phyloP scores from a whole-genome alignment of 2,888 invertebrate species.

The Dusona sp. region DNA sequence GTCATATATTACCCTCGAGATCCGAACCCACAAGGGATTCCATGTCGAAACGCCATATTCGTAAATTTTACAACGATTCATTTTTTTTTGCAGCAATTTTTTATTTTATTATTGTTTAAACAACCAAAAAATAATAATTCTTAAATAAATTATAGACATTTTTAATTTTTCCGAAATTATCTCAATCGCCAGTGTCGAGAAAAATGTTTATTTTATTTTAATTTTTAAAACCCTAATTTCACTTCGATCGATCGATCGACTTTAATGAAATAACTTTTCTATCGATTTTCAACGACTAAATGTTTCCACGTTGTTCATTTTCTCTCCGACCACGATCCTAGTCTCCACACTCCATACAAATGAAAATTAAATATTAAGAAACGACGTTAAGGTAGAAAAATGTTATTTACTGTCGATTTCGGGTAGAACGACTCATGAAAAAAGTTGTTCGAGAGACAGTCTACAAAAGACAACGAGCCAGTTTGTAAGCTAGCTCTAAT shows the following conservation, averaged over 20 bases:
- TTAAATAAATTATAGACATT: too few relatives aligned
- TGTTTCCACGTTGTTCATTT: too few relatives aligned
- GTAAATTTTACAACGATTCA: too few relatives aligned
- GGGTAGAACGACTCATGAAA: neutral
- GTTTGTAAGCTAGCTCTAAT: conserved; percentile 15
- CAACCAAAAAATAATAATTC: too few relatives aligned
- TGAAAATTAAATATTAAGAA: neutral
- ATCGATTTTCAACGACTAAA: neutral
- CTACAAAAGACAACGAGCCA: too few relatives aligned
- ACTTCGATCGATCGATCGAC: neutral
- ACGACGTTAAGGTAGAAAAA: neutral
- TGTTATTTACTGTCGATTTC: neutral
- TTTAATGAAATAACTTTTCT: neutral
- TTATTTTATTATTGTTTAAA: too few relatives aligned
- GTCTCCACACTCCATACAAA: neutral
- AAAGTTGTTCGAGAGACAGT: neutral
- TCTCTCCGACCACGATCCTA: too few relatives aligned
- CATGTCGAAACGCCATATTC: neutral
- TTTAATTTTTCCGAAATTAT: neutral
- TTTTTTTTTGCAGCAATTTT: too few relatives aligned
- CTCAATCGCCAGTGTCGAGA: neutral
- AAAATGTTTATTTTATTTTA: neutral
- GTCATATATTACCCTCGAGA: neutral
- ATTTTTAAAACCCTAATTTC: neutral
- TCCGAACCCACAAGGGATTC: neutral